Evolutionary conservation across 1,140 invertebrate genomes (phyloP).

Genomic region (Lepidurus couesii): DNA sequence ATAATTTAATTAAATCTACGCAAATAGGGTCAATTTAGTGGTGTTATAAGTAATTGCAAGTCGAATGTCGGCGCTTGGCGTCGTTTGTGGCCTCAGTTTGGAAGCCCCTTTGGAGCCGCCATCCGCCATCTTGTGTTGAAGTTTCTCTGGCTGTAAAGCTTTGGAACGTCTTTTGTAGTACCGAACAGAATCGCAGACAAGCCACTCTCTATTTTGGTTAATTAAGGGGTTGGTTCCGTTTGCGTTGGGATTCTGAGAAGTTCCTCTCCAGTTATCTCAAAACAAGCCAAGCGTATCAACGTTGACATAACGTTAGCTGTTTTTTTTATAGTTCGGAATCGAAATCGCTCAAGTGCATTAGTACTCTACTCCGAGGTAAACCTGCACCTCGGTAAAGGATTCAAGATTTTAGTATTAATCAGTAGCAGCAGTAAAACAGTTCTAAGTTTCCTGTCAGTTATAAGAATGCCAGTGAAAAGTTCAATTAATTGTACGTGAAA

Average conservation of each 20-base stretch:
- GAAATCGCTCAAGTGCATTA: background rate
- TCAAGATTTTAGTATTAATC: background rate
- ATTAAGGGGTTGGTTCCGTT: background rate
- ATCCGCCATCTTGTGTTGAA: slow-evolving; percentile 12
- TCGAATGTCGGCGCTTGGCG: background rate
- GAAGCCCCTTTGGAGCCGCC: slow-evolving; percentile 6
- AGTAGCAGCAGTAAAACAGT: background rate
- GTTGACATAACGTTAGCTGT: background rate
- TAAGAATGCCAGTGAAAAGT: background rate
- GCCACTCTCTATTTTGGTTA: background rate
- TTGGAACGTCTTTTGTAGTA: background rate
- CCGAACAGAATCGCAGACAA: background rate
- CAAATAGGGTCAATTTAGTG: background rate
- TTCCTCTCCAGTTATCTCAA: background rate
- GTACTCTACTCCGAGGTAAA: slow-evolving; percentile 2
- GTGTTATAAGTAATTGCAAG: no score
- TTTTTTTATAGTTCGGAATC: background rate
- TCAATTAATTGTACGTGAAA: background rate
- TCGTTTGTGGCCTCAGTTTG: background rate
- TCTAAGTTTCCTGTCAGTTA: background rate
- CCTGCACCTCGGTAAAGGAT: background rate
- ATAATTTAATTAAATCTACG: background rate
- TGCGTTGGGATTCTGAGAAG: background rate
- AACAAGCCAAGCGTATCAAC: background rate
- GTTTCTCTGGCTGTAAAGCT: slow-evolving; percentile 1